Conservation (phyloP, 1,140 invertebrate genomes). For the Intoshia linei region DNA sequence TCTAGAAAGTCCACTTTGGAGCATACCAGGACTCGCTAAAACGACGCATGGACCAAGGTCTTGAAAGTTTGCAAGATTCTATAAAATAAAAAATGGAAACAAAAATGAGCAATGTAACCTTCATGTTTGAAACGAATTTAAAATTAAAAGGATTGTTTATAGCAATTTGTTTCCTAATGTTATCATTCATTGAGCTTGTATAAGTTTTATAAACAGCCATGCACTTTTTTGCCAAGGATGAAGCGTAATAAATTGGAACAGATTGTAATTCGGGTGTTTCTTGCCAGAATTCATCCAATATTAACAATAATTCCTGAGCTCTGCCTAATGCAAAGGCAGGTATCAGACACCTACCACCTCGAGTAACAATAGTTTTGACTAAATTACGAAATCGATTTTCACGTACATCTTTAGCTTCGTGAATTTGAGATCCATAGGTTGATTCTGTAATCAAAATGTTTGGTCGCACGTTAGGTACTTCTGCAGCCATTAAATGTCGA, state of each 20-base stretch:
- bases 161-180: conserved; percentile 67
- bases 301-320: conserved; percentile 64
- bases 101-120: conserved; percentile 27
- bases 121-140: conserved; percentile 85
- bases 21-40: conserved; percentile 96
- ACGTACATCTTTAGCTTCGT: conserved; percentile 77
- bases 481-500: conserved; percentile 87
- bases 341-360: conserved; percentile 79
- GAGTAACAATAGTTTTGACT: conserved; percentile 67
- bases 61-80: conserved; percentile 94
- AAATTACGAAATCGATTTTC: conserved; percentile 68
- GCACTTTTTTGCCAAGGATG: conserved; percentile 88
- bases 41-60: conserved; percentile 94
- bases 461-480: conserved; percentile 68
- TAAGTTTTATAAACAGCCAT: conserved; percentile 99
- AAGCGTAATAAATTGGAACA: conserved; percentile 96
- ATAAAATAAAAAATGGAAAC: conserved; percentile 9
- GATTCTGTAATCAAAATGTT: conserved; percentile 91
- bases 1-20: conserved; percentile 80
- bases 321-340: conserved; percentile 88
- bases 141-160: conserved; percentile 97
- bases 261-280: conserved; percentile 86
- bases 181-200: conserved; percentile 94
- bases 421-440: conserved; percentile 92
- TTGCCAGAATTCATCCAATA: conserved; percentile 71